A percentile compares a stretch with the other conserved stretches of the same genome.
phyloP scores from a whole-genome alignment of 2,113 vertebrate genomes.

The Neolamprologus modestus region DNA sequence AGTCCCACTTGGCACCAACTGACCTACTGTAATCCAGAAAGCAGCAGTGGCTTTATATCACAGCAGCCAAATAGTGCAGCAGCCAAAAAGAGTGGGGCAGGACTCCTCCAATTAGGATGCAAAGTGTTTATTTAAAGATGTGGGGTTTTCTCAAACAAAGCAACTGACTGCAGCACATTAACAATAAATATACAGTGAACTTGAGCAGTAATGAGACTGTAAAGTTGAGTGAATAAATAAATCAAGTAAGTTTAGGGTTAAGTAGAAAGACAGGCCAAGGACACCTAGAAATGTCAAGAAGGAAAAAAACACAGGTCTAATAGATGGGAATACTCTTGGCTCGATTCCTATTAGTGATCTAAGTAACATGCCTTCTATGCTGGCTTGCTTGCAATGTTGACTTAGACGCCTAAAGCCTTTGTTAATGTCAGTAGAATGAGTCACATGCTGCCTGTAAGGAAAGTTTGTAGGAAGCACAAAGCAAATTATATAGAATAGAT shows the following conservation, averaged over 20 bases:
- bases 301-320: neutral
- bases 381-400: neutral
- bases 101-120: neutral
- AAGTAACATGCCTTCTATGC: neutral
- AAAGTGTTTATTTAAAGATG: neutral
- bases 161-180: neutral
- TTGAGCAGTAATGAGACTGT: neutral
- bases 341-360: neutral
- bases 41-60: constrained; percentile 7
- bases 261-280: neutral
- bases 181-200: neutral
- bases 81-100: neutral
- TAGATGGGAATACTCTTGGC: neutral
- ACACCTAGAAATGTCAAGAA: neutral
- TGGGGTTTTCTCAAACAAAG: neutral
- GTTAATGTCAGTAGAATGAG: neutral
- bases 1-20: constrained; percentile 31
- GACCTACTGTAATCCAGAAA: constrained; percentile 14
- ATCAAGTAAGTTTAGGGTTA: neutral
- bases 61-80: constrained; percentile 5
- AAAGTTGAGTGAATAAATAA: neutral
- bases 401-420: neutral
- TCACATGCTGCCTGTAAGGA: neutral
- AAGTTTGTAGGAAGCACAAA: neutral
- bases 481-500: neutral